Base-by-base conservation (phyloP, 30 jellyfish, hydroid and myxozoan genomes). In the Hydractinia symbiolongicarpus region DNA sequence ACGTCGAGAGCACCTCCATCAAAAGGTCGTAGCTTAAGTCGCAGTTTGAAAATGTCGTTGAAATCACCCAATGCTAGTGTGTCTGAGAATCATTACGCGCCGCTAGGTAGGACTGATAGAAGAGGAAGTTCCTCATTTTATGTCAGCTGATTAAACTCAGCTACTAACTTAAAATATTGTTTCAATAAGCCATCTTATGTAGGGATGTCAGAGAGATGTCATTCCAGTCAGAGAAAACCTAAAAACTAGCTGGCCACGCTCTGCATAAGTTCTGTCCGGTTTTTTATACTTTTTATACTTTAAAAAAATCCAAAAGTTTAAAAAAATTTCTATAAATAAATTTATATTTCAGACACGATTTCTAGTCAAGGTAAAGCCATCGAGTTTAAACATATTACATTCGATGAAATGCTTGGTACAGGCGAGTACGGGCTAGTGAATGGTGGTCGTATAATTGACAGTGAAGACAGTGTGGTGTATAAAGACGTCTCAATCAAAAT, bases 391-490 rank as follows among this genome's bases (percentile, higher is more conserved):
- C 83, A 53, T 52, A 79, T 79, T 21, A 54, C 67, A 8, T 79
- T 79, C 67, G 87, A 79, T 61, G 87, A 79, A 57, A 79, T 62
- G 9, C 83, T 79, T 62, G 87, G 87, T 8, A 20, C 83, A 58
- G 87, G 87, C 15, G 87, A 79, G 69, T 79, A 79, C 67, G 87
- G 87, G 10, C 66, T 20, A 9, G 81, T 79, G 21, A 61, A 67
- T 50, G 87, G 87, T 10, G 87, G 87, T 21, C 82, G 87, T 19
- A 19, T 79, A 10, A 79, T 79, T 30, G 87, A 79, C 50, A 83
- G 67, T 53, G 83, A 44, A 16, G 81, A 66, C 51, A 53, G 84
- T 15, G 51, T 16, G 15, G 55, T 20, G 20, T 79, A 21, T 57
- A 79, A 79, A 79, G 84, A 79, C 19, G 50, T 62, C n/a, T 79